Conservation (phyloP, 1,140 invertebrate genomes). For the Procambarus virginalis region DNA sequence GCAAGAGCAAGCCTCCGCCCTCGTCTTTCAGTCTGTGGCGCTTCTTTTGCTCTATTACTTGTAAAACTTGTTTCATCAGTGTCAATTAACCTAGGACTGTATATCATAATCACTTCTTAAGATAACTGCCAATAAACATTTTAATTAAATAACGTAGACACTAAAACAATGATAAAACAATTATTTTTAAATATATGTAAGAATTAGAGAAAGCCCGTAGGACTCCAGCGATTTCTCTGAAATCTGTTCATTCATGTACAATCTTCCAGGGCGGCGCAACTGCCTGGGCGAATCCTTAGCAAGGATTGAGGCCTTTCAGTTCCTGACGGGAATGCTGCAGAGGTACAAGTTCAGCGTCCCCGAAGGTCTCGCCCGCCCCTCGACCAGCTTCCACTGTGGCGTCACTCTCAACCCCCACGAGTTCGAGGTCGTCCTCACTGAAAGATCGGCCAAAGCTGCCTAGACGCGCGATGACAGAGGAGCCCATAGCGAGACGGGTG, state of each 20-base stretch:
- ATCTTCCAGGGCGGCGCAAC: conserved; percentile 80
- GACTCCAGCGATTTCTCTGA: too few relatives aligned
- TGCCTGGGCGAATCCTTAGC: conserved; percentile 87
- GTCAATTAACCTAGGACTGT: too few relatives aligned
- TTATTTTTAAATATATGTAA: too few relatives aligned
- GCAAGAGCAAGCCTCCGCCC: too few relatives aligned
- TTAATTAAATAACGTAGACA: too few relatives aligned
- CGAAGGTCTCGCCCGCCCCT: background rate
- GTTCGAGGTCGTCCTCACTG: conserved; percentile 31
- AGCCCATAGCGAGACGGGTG: too few relatives aligned
- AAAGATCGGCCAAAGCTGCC: conserved; percentile 7
- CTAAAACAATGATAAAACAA: too few relatives aligned
- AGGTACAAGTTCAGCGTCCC: conserved; percentile 73
- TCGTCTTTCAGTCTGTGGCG: too few relatives aligned
- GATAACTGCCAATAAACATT: background rate
- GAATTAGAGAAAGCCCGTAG: too few relatives aligned
- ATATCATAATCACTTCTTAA: background rate
- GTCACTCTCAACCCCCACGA: conserved; percentile 47
- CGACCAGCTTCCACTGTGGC: conserved; percentile 39
- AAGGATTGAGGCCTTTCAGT: conserved; percentile 82
- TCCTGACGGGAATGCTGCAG: conserved; percentile 83
- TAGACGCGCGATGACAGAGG: background rate
- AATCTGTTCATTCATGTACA: too few relatives aligned
- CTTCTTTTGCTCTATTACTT: too few relatives aligned
- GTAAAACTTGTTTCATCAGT: too few relatives aligned